Evolutionary conservation across 2,797 vertebrate genomes (phyloP).

Genomic region (Coreius guichenoti): DNA sequence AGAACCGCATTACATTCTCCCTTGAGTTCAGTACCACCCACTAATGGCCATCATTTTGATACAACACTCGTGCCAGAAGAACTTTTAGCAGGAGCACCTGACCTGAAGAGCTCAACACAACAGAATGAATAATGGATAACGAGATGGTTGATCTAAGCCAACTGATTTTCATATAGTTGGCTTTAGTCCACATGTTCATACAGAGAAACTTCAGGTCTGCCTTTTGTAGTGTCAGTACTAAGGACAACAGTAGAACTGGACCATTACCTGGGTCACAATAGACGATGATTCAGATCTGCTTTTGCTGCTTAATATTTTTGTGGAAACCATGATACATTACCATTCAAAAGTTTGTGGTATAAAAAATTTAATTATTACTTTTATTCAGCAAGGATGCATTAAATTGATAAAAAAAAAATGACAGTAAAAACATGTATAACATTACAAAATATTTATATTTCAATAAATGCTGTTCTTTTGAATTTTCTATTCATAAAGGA

Average conservation of each 20-base stretch:
- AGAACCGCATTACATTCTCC: constrained; percentile 13
- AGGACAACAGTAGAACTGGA: background rate
- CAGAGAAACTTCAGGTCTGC: background rate
- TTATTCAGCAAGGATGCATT: too few relatives aligned
- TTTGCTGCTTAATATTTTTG: too few relatives aligned
- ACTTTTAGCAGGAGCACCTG: constrained; percentile 33
- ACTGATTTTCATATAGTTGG: constrained; percentile 14
- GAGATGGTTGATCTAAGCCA: background rate
- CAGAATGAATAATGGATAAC: constrained; percentile 20
- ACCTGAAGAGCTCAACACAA: constrained; percentile 32
- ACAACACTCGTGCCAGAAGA: constrained; percentile 13
- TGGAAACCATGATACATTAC: too few relatives aligned
- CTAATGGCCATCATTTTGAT: constrained; percentile 11
- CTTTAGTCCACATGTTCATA: background rate
- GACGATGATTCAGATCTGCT: background rate
- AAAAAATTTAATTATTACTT: too few relatives aligned
- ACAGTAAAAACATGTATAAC: too few relatives aligned
- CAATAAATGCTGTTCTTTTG: too few relatives aligned
- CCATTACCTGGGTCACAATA: background rate
- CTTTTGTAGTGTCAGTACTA: background rate
- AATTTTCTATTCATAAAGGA: too few relatives aligned
- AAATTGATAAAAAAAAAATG: too few relatives aligned
- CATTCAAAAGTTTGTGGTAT: too few relatives aligned
- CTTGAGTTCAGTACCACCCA: constrained; percentile 13
- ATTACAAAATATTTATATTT: too few relatives aligned